Conservation (phyloP, 1,140 invertebrate species). For the Lamellibrachia luymesi region DNA sequence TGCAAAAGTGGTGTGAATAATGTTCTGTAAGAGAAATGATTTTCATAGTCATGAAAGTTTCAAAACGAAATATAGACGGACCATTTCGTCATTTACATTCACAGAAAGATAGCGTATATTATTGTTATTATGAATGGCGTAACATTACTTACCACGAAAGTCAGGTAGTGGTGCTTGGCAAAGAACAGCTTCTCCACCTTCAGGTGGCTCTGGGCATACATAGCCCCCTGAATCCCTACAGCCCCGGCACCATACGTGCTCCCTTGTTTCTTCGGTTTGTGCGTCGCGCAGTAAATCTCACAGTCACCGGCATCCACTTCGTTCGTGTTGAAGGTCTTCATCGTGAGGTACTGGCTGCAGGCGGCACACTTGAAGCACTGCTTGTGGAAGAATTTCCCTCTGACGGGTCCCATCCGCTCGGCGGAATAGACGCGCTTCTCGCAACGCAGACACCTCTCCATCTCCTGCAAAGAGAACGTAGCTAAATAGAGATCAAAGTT, state of each 20-base stretch:
- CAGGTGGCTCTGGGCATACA: constrained; percentile 18
- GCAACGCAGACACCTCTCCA: constrained; percentile 53
- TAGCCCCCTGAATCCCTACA: constrained; percentile 75
- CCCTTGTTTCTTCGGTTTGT: constrained; percentile 91
- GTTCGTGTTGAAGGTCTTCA: constrained; percentile 98
- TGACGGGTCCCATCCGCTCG: constrained; percentile 87
- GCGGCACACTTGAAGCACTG: constrained; percentile 93
- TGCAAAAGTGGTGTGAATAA: too few relatives aligned
- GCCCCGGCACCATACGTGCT: constrained; percentile 82
- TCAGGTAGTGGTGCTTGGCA: constrained; percentile 18
- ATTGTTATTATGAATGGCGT: not conserved
- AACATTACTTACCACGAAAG: not conserved
- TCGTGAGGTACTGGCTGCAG: constrained; percentile 88
- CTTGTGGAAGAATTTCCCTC: constrained; percentile 96
- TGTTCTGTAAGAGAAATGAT: too few relatives aligned
- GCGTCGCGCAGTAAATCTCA: constrained; percentile 94
- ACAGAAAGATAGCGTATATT: too few relatives aligned
- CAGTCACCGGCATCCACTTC: constrained; percentile 93
- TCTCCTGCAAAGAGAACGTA: constrained; percentile 19
- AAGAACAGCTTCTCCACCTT: not conserved
- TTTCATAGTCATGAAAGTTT: too few relatives aligned
- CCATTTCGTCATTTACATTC: too few relatives aligned
- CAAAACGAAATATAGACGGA: too few relatives aligned
- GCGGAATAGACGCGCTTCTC: constrained; percentile 60
- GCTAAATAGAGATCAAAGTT: too few relatives aligned